Percentiles rank a stretch among this genome's conserved stretches.
These are phyloP conservation scores for Planococcus citri DNA, from an alignment of 1,140 invertebrate species.

Conservation along the genomic window DNA sequence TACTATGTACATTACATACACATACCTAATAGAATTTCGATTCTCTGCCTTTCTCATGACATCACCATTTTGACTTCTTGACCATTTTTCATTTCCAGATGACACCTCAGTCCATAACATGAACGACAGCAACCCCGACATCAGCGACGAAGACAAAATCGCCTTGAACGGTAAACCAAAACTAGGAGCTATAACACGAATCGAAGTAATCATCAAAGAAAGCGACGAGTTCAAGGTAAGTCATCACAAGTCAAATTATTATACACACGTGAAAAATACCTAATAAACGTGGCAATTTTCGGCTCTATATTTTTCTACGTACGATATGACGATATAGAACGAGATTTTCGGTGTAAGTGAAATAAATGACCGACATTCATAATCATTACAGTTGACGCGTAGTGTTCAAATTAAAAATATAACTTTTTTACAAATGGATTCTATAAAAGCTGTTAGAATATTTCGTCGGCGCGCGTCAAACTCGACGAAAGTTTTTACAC, in stretches of 20 bases:
- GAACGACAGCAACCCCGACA: conserved; percentile 41
- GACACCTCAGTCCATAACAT: no score
- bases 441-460: not conserved
- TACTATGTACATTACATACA: no score
- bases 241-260: conserved; percentile 23
- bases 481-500: not conserved
- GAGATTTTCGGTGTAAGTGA: not conserved
- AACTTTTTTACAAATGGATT: not conserved
- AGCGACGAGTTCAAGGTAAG: conserved; percentile 95
- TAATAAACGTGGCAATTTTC: not conserved
- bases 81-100: no score
- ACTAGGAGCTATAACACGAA: conserved; percentile 68
- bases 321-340: not conserved
- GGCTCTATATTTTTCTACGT: not conserved
- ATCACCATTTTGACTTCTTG: no score
- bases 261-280: not conserved
- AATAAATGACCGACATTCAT: not conserved
- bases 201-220: conserved; percentile 84
- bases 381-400: no score
- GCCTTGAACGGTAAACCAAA: conserved; percentile 81
- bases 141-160: conserved; percentile 66
- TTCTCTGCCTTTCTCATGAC: no score
- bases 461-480: not conserved
- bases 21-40: no score
- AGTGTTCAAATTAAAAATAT: not conserved